Base-by-base conservation (phyloP, 2,113 vertebrate genomes). In the Phylloscopus trochilus region DNA sequence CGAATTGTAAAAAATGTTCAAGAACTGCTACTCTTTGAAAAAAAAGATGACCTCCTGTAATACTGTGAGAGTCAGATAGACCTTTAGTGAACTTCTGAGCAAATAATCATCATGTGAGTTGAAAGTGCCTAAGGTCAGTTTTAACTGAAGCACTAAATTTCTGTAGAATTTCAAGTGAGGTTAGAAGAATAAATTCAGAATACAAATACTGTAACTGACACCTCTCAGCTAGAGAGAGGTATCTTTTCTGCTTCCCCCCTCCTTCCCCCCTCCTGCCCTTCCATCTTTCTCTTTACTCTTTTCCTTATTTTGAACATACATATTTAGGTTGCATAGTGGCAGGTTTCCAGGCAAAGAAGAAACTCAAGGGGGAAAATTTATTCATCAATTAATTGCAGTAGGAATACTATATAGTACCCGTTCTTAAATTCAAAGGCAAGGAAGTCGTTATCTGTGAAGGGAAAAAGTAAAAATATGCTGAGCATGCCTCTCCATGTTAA, bases 371-470 rank as follows among this genome's bases (percentile, higher is more conserved):
- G 28, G 23, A 63, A 85, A 87, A 92, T 88, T n/a, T 87, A 92
- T 94, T 92, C 44, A 63, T 83, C 49, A 90, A 51, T 92, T 94
- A 96, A 91, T 85, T 85, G 59, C n/a, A 77, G 24, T 47, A 95
- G 62, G 31, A 96, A 92, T 74, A 39, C 46, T 87, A 76, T 39
- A 62, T 15, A 43, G 44, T 87, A 60, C n/a, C 8, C 28, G 10
- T 91, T 89, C 83, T 83, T 87, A 77, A 92, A 93, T 93, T 93
- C 82, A 96, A 94, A 95, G 84, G 63, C 78, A 90, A 67, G 35
- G 46, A 84, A 95, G 72, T 66, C 2, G 0, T 91, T 90, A 85
- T 91, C 87, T 85, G 27, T 87, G 67, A 82, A 74, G 70, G 62
- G 76, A 66, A 93, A 85, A 92, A 66, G 43, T 33, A 49, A 90